A percentile compares a stretch with the other conserved stretches of the same genome.
These are phyloP conservation scores for Ophion obscuratus DNA, from an alignment of 2,888 invertebrate species.

Conservation along the genomic window DNA sequence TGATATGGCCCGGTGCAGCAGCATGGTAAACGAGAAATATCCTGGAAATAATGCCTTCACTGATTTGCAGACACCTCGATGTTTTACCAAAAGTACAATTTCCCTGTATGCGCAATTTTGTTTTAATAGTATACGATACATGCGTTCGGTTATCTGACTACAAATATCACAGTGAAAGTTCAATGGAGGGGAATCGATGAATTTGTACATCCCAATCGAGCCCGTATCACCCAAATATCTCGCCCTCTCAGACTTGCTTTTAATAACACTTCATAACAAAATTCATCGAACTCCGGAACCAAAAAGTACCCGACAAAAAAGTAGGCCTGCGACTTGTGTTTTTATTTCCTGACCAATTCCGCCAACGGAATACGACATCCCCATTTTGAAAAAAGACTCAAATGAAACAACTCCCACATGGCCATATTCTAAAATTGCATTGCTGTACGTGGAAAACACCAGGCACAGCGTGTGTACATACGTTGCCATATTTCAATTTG, in stretches of 20 bases:
- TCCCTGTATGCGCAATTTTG: constrained; percentile 28
- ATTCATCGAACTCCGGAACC: not conserved
- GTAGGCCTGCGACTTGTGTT: too few species aligned
- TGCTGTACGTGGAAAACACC: too few species aligned
- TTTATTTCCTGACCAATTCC: too few species aligned
- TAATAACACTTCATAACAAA: not conserved
- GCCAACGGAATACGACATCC: too few species aligned
- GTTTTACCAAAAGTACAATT: constrained; percentile 33
- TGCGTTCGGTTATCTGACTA: constrained; percentile 39
- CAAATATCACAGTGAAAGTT: constrained; percentile 47
- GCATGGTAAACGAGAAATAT: constrained; percentile 49
- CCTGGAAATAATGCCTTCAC: constrained; percentile 59
- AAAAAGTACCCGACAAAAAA: not conserved
- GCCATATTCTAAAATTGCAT: too few species aligned
- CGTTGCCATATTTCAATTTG: too few species aligned
- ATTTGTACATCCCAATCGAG: constrained; percentile 5
- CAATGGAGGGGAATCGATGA: constrained; percentile 41
- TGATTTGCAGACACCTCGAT: constrained; percentile 54
- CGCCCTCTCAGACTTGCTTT: not conserved
- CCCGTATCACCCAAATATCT: not conserved
- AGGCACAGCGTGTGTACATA: too few species aligned
- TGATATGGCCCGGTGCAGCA: not conserved
- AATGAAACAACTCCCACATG: too few species aligned
- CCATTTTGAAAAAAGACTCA: too few species aligned
- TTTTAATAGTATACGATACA: constrained; percentile 53